Evolutionary conservation across 2,113 vertebrate species (phyloP).

Genomic region (Albula goreensis): DNA sequence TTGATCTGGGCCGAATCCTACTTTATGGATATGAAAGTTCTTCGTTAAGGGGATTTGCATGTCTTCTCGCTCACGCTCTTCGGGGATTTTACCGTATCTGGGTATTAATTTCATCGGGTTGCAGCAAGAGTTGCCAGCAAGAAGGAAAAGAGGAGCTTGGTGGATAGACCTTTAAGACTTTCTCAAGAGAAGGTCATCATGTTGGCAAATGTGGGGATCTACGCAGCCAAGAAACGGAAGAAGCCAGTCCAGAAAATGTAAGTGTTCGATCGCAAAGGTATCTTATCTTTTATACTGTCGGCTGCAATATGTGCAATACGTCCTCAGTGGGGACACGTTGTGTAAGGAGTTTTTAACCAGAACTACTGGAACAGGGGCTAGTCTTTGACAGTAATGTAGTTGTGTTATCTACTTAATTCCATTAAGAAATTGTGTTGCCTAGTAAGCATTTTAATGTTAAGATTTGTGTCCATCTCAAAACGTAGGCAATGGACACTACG

Average conservation of each 20-base stretch:
- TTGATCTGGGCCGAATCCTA: background rate
- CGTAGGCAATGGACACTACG: too few species aligned
- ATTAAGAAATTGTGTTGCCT: too few species aligned
- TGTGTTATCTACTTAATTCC: too few species aligned
- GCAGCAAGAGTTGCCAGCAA: background rate
- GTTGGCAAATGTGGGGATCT: slow-evolving; percentile 58
- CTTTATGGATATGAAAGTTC: background rate
- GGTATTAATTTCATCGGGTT: background rate
- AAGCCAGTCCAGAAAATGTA: slow-evolving; percentile 76
- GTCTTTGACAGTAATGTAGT: too few species aligned
- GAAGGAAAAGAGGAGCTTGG: background rate
- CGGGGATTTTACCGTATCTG: slow-evolving; percentile 14
- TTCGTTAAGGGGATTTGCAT: background rate
- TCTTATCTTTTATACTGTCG: background rate
- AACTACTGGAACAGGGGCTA: too few species aligned
- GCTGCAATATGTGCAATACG: background rate
- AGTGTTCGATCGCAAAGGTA: slow-evolving; percentile 39
- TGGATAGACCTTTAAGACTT: slow-evolving; percentile 26
- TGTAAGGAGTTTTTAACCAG: background rate
- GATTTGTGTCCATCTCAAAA: too few species aligned
- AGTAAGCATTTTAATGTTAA: too few species aligned
- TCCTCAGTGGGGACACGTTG: background rate
- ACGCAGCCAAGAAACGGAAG: slow-evolving; percentile 74
- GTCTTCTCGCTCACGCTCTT: slow-evolving; percentile 11
- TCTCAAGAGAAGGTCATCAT: slow-evolving; percentile 37